Evolutionary conservation across 2,113 vertebrate genomes (phyloP), one percentile per base, ranked within the genome.

Genomic region (Ctenomys sociabilis): DNA sequence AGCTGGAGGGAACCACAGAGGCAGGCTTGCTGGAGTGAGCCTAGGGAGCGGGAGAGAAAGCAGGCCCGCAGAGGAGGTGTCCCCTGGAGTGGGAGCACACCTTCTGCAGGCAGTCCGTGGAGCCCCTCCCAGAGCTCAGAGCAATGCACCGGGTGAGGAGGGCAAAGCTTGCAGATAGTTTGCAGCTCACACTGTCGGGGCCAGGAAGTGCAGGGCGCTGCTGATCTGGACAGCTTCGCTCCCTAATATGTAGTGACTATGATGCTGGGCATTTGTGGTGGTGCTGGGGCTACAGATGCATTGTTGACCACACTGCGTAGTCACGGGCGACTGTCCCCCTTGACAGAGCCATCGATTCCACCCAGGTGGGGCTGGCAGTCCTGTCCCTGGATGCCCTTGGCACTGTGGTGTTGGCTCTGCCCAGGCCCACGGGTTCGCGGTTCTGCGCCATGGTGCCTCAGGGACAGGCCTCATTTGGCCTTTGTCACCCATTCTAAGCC

Each of bases 261-360:
- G 77, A 9, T 21, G 57, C 3, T 24, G 22, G 72, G 40, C 57
- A 2, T 35, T 78, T 83, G 66, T 13, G 43, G 59, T 24, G 37
- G 84, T 30, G 32, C 85, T 63, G 70, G 61, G 68, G 66, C 43
- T 37, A 6, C 49, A 43, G 54, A 32, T 0, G 1, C 35, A 0
- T 32, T 81, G 9, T 24, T 3, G 0, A 0, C 45, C 7, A 43
- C 3, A 1, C 4, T 0, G 93, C 96, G 0, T 26, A 28, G 63
- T 35, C 64, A 61, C 40, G 75, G 85, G 85, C 72, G 87, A 0
- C 35, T 1, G 88, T 68, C 0, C 8, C 57, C 32, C 72, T 35
- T 66, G 54, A 72, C 57, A 6, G 52, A 0, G 0, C 84, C 75
- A 87, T 54, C 93, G 85, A 96, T 81, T 52, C 77, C 5, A 19